Evolutionary conservation across 1,140 invertebrate genomes (phyloP).

Genomic region (Sitobion miscanthi): DNA sequence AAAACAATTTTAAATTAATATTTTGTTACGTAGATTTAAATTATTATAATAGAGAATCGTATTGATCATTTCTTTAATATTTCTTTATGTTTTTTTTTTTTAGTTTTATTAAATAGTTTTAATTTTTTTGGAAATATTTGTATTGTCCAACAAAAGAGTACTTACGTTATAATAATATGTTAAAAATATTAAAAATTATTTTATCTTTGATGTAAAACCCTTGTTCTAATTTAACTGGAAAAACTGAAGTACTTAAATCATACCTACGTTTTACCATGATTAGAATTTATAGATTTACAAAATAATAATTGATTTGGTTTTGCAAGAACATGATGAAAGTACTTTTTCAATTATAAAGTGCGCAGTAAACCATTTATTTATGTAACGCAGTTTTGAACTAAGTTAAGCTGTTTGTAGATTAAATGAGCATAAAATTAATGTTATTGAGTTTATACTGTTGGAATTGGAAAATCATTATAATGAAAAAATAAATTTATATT

Average conservation of each 20-base stretch:
- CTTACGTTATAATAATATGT: not conserved
- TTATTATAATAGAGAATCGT: too few species aligned
- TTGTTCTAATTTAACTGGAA: not conserved
- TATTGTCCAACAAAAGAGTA: not conserved
- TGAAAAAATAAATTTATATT: not conserved
- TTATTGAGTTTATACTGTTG: not conserved
- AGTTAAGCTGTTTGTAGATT: constrained; percentile 8
- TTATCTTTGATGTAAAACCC: not conserved
- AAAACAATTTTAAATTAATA: too few species aligned
- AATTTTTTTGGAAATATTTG: not conserved
- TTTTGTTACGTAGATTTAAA: too few species aligned
- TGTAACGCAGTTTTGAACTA: not conserved
- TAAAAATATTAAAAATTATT: not conserved
- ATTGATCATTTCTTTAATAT: not conserved
- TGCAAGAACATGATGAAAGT: not conserved
- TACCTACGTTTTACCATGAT: not conserved
- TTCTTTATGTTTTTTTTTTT: too few species aligned
- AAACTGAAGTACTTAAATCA: not conserved
- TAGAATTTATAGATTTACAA: not conserved
- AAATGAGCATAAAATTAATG: not conserved
- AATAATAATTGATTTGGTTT: constrained; percentile 5
- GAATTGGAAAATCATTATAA: constrained; percentile 5
- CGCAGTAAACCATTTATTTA: not conserved
- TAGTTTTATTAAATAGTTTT: too few species aligned
- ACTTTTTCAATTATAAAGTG: not conserved